Percentiles rank a stretch among this genome's conserved stretches.
Conservation (phyloP, 2,888 invertebrate genomes). For the Phengaris arion region DNA sequence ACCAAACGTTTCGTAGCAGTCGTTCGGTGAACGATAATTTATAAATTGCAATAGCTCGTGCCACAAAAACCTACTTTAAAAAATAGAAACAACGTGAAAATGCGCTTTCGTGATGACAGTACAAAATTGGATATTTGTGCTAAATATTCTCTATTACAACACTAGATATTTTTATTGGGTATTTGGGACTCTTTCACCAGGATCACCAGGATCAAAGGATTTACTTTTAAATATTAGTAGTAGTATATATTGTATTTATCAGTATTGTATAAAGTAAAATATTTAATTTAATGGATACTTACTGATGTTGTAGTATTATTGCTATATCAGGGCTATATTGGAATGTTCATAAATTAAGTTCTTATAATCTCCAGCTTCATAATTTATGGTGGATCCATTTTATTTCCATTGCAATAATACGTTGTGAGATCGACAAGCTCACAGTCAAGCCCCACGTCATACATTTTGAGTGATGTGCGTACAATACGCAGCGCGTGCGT, state of each 20-base stretch:
- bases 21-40: constrained; percentile 7
- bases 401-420: neutral
- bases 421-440: neutral
- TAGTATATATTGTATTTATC: too few relatives aligned
- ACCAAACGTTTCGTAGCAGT: neutral
- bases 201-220: neutral
- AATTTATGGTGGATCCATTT: neutral
- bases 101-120: constrained; percentile 13
- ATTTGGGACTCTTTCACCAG: neutral
- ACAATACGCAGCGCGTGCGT: neutral
- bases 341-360: constrained; percentile 17
- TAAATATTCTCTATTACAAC: neutral
- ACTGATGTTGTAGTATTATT: neutral
- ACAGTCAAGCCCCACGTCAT: constrained; percentile 4
- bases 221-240: too few relatives aligned
- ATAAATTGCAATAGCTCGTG: neutral
- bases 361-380: neutral
- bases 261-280: neutral
- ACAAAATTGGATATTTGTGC: constrained; percentile 4
- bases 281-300: neutral
- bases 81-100: constrained; percentile 1
- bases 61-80: constrained; percentile 9
- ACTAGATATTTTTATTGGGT: neutral
- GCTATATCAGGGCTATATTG: neutral
- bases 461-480: neutral